A percentile compares a stretch with the other conserved stretches of the same genome.
phyloP scores from a whole-genome alignment of 2,113 vertebrate genomes.

The Motacilla tschutschensis region DNA sequence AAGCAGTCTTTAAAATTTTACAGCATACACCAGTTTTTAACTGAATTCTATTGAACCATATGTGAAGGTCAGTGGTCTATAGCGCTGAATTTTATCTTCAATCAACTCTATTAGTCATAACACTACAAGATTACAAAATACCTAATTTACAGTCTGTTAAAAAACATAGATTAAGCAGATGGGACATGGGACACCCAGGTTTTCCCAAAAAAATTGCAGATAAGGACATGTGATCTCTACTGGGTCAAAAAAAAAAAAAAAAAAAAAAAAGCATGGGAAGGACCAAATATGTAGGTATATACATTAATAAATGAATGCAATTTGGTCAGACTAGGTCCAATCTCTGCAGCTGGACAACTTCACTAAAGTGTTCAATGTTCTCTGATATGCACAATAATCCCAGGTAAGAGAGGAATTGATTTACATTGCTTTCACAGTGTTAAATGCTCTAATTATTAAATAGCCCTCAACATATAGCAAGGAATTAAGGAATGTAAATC shows the following conservation, averaged over 20 bases:
- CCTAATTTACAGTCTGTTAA: neutral
- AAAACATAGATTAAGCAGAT: neutral
- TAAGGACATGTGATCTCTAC: neutral
- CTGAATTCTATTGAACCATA: neutral
- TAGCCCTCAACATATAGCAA: conserved; percentile 1
- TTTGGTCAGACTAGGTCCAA: neutral
- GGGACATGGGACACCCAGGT: neutral
- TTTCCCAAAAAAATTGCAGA: neutral
- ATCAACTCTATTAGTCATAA: neutral
- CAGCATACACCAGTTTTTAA: neutral
- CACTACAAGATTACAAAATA: neutral
- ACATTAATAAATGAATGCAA: neutral
- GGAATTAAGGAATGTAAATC: conserved; percentile 11
- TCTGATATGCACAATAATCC: neutral
- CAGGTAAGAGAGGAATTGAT: conserved; percentile 10
- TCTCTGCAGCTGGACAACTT: neutral
- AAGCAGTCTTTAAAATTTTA: neutral
- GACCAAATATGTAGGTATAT: neutral
- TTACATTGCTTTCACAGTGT: neutral
- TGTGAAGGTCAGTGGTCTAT: neutral
- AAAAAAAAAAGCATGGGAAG: neutral
- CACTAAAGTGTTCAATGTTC: neutral
- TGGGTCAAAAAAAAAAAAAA: neutral
- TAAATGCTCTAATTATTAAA: conserved; percentile 37
- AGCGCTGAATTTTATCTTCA: neutral